These are phyloP conservation scores for Zaprionus africanus DNA, from an alignment of 1,140 invertebrate genomes.

Conservation along the genomic window DNA sequence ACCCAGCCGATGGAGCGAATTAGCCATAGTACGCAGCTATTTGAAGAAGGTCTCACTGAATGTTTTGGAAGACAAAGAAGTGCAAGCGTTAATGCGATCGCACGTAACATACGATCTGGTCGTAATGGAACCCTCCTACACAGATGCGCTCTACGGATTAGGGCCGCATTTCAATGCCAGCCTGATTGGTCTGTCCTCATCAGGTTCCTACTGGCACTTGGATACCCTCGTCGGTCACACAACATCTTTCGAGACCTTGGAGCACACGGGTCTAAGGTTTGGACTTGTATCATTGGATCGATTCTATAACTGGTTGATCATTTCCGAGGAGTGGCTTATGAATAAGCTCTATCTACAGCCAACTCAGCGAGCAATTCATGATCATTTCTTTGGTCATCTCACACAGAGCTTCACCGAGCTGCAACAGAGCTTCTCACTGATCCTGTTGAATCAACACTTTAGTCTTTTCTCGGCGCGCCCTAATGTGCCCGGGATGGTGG, in stretches of 20 bases:
- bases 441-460: slow-evolving; percentile 74
- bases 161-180: slow-evolving; percentile 55
- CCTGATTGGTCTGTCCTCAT: slow-evolving; percentile 50
- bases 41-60: slow-evolving; percentile 40
- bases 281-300: slow-evolving; percentile 36
- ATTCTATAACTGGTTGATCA: slow-evolving; percentile 51
- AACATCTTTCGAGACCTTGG: slow-evolving; percentile 40
- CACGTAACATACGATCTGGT: slow-evolving; percentile 56
- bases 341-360: slow-evolving; percentile 39
- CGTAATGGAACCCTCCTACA: slow-evolving; percentile 43
- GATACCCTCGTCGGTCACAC: slow-evolving; percentile 41
- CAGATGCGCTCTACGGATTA: slow-evolving; percentile 53
- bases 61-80: slow-evolving; percentile 38
- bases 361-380: slow-evolving; percentile 30
- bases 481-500: slow-evolving; percentile 64
- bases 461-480: slow-evolving; percentile 53
- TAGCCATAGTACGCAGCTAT: slow-evolving; percentile 6
- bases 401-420: slow-evolving; percentile 38
- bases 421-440: slow-evolving; percentile 52
- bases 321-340: slow-evolving; percentile 65
- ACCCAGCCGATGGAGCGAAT: neutral
- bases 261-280: neutral
- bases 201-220: slow-evolving; percentile 56
- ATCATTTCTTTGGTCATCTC: slow-evolving; percentile 63
- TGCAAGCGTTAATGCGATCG: slow-evolving; percentile 37